These are phyloP conservation scores for Acanthosepion lycidas DNA, from an alignment of 2,888 invertebrate species.

Conservation along the genomic window DNA sequence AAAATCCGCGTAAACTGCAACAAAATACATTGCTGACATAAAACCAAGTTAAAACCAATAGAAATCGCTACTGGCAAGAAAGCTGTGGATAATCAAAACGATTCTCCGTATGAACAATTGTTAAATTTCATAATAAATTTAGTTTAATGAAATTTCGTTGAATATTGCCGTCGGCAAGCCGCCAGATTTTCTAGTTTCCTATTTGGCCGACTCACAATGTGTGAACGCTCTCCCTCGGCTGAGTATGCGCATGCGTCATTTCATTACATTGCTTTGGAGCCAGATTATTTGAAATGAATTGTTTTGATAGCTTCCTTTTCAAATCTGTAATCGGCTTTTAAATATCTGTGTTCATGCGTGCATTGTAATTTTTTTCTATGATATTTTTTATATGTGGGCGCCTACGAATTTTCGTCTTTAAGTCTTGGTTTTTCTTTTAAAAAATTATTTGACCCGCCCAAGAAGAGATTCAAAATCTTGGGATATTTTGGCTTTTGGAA, in stretches of 20 bases:
- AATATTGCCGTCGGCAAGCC: not conserved
- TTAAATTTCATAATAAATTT: slow-evolving; percentile 33
- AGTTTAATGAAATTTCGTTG: not conserved
- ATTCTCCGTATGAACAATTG: not conserved
- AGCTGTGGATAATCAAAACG: not conserved
- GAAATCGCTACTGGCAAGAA: not conserved
- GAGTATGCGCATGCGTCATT: not conserved
- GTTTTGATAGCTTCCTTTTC: not conserved
- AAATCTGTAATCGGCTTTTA: not conserved
- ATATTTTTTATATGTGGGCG: no score
- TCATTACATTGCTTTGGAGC: not conserved
- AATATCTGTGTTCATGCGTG: not conserved
- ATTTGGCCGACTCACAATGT: not conserved
- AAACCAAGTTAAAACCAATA: not conserved
- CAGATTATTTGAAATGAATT: not conserved
- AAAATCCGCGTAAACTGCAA: not conserved
- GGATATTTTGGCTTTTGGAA: no score
- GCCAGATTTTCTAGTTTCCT: not conserved
- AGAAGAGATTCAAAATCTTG: no score
- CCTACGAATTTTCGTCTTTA: no score
- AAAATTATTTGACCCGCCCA: no score
- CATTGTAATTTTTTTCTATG: not conserved
- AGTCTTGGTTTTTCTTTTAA: no score
- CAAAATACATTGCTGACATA: not conserved
- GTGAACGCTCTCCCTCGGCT: not conserved